Base-by-base conservation (phyloP, 2,797 vertebrate genomes). In the Champsocephalus gunnari region DNA sequence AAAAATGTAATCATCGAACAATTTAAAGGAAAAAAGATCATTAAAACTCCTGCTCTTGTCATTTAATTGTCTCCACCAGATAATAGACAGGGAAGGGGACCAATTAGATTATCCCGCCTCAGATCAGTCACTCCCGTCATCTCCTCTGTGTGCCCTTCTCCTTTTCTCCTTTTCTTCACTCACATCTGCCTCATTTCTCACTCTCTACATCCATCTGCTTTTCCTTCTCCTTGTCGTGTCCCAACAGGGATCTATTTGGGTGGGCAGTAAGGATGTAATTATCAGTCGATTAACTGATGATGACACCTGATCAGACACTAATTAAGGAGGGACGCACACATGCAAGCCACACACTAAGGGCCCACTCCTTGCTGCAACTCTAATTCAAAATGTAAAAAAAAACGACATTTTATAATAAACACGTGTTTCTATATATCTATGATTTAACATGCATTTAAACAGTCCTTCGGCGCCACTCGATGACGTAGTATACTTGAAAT, bases 231-330 rank as follows among this genome's bases (percentile, higher is more conserved):
- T 69, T n/a, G 0, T 3, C 71, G 60, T 14, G 1, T 50, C 54
- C 59, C 62, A 69, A 41, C 51, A 24, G 57, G 79, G 66, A 73
- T 75, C 73, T 66, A 34, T 75, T 79, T 63, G 60, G 66, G 67
- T 60, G 77, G 85, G 82, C 80, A 65, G 54, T 57, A 77, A 78
- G 71, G 76, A 80, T 75, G 64, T 65, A 61, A 84, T 90, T 80
- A 86, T 81, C 85, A 65, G 74, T 80, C 85, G 82, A 76, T 87
- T 84, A 88, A 86, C 57, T 66, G 86, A 89, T 73, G 71, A 78
- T 85, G 84, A 87, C 84, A 82, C 73, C 79, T 86, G 86, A 87
- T 90, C 86, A 80, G 71, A 84, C 54, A 19, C 57, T 73, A 80
- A 86, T 87, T 54, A 43, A 87, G 58, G 50, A 7, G 24, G 12